Base-by-base conservation (phyloP, 1,140 invertebrate species). In the Varroa destructor region DNA sequence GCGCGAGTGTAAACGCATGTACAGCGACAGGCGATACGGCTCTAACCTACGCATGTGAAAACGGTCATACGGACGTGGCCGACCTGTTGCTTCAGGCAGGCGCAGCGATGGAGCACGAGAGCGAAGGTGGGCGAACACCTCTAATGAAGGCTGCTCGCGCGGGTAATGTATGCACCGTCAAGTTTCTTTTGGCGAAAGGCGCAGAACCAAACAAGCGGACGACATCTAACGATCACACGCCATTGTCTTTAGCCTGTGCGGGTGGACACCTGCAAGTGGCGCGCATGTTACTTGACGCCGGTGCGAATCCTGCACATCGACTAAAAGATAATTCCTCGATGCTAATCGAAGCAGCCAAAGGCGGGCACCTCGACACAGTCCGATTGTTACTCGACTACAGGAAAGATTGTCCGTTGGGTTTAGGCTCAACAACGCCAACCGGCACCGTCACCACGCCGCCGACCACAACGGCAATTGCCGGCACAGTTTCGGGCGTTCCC, bases 61-160 rank as follows among this genome's bases (percentile, higher is more conserved):
- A 96, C 85, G 88, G 95, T 55, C 89, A 99, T 84, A 90, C 95
- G 71, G 88, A 96, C 85, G 88, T 92, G 76, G 87, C 90, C 40
- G 89, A 92, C 80, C 83, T 97, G 57, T 84, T 99, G 55, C 83
- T 94, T 58, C 80, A 83, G 74, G 91, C 89, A 79, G 90, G 89
- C 72, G 95, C 95, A 58, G 88, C 95, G 80, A 84, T 99, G 74
- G 91, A 94, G 81, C 90, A 93, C 78, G 88, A 91, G 81, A 91
- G 89, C n/a, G 91, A 92, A 83, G 93, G 89, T 75, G 93, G 88
- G 55, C 85, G 89, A 79, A 97, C 95, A 51, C 95, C 96, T 43
- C 81, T 99, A 73, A 99, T 99, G 96, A 91, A 99, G 81, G 93
- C 96, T n/a, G 93, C 93, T 74, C 87, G 96, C 78, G 94, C 95